These are phyloP conservation scores for Muscicapa adusta DNA, from an alignment of 2,113 vertebrate genomes.

Conservation along the genomic window DNA sequence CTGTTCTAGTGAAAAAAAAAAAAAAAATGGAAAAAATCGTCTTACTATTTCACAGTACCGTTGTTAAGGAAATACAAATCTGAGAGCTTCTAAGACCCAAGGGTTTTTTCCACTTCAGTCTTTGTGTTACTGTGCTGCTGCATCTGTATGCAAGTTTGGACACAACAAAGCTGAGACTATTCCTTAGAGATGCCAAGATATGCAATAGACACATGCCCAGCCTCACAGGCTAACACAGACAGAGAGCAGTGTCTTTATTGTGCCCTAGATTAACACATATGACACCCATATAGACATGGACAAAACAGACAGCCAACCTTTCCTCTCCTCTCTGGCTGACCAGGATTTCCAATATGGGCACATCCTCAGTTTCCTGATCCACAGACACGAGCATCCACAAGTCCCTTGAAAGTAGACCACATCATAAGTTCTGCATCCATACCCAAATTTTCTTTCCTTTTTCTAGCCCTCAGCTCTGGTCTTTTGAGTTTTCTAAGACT, in stretches of 20 bases:
- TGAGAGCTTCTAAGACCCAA: not conserved
- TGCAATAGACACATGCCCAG: not conserved
- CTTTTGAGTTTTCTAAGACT: not conserved
- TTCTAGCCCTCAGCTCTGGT: not conserved
- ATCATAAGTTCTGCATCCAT: not conserved
- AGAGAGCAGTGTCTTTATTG: not conserved
- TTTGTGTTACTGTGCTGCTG: not conserved
- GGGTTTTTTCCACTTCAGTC: not conserved
- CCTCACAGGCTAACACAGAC: not conserved
- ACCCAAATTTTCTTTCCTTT: not conserved
- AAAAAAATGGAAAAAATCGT: not conserved
- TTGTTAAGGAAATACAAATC: not conserved
- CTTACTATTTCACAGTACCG: not conserved
- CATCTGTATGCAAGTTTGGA: not conserved
- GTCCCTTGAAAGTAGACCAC: not conserved
- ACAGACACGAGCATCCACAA: fast-evolving
- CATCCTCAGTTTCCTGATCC: not conserved
- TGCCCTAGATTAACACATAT: not conserved
- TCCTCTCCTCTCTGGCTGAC: not conserved
- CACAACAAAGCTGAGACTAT: not conserved
- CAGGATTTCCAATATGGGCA: fast-evolving
- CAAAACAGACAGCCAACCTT: not conserved
- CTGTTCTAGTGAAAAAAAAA: not conserved
- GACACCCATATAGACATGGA: not conserved
- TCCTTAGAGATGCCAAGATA: not conserved